Percentiles rank a stretch among this genome's conserved stretches.
Evolutionary conservation across 2,888 invertebrate species (phyloP).

Genomic region (Andrena haemorrhoa): DNA sequence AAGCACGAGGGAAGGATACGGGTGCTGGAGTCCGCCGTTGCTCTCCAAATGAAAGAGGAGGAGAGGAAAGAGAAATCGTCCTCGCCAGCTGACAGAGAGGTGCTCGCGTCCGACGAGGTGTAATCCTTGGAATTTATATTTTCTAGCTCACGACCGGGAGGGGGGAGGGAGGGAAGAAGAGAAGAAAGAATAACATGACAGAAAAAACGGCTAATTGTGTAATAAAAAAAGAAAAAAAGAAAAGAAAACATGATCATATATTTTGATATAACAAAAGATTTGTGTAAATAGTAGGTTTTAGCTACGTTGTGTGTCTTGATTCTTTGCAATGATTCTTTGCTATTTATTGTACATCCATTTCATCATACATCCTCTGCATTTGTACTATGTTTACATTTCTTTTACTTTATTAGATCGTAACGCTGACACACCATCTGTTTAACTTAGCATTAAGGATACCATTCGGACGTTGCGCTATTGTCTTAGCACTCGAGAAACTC

Average conservation of each 20-base stretch:
- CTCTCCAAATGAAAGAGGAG: constrained; percentile 84
- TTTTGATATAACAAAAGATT: constrained; percentile 83
- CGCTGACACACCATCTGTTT: constrained; percentile 54
- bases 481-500: constrained; percentile 75
- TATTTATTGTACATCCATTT: constrained; percentile 84
- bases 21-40: constrained; percentile 90
- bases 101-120: constrained; percentile 83
- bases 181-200: constrained; percentile 62
- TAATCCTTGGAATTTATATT: constrained; percentile 72
- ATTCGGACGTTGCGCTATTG: constrained; percentile 70
- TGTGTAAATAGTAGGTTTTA: constrained; percentile 84
- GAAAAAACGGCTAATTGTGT: constrained; percentile 74
- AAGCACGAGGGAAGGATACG: constrained; percentile 96
- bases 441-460: constrained; percentile 61
- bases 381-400: constrained; percentile 73
- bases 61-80: constrained; percentile 82
- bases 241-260: constrained; percentile 79
- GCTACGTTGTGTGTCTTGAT: constrained; percentile 80
- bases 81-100: constrained; percentile 79
- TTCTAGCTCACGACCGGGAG: constrained; percentile 45
- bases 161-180: too few species aligned
- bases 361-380: constrained; percentile 75
- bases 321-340: constrained; percentile 80
- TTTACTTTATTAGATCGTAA: constrained; percentile 62
- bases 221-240: constrained; percentile 65